Base-by-base conservation (phyloP, 2,113 vertebrate genomes). In the Daubentonia madagascariensis region DNA sequence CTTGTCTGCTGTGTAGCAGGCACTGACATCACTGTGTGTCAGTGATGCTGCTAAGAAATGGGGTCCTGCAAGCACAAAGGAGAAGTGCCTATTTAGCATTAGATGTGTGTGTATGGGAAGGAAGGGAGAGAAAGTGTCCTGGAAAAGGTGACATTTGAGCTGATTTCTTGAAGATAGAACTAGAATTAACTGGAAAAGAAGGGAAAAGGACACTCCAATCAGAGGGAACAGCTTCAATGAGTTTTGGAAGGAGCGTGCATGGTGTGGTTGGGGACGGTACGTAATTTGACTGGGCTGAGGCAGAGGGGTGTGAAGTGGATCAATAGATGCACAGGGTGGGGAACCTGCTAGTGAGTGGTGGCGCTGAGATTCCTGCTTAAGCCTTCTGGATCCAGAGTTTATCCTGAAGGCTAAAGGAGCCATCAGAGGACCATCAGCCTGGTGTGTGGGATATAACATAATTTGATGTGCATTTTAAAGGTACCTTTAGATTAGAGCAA, bases 181-280 rank as follows among this genome's bases (percentile, higher is more conserved):
- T 20, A 30, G 35, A 59, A 67, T 40, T 50, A 28, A 32, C 25
- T 79, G 83, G 72, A 75, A 65, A 83, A 57, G 50, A 61, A 85
- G 17, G 50, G 68, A 18, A 67, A 40, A 43, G 59, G 14, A 50
- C 3, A 30, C 52, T 9, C 3, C 20, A 20, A 3, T 72, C 8
- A 28, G 75, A 72, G 18, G 22, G 37, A 83, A 28, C 2, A 40
- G 43, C 40, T 30, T 87, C 18, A 11, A 1, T 0, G 67, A 48
- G 79, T 11, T 84, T 61, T 89, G 80, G 43, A 45, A 52, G 50
- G 43, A 63, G 40, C 11, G 50, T 45, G 5, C 5, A 6, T 20
- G 0, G 1, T n/a, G 13, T 65, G 30, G 1, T 8, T 32, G 61
- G 30, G 9, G 22, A 16, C 3, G 30, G 20, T 8, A 14, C 25